Conservation (phyloP, 2,797 vertebrate genomes). For the Cryptoprocta ferox region DNA sequence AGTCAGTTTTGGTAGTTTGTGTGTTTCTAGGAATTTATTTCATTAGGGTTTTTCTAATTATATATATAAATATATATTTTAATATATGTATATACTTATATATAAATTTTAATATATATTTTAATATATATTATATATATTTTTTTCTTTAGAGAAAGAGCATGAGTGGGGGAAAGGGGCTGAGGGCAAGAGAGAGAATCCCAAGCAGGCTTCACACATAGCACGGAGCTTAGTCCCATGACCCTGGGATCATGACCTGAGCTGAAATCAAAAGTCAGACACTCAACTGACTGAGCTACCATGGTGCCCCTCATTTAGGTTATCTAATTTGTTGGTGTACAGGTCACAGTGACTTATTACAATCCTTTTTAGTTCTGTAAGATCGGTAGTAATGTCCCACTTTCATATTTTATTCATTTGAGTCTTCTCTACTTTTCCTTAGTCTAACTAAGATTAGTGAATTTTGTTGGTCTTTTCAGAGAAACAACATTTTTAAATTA, state of each 20-base stretch:
- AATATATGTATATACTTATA: too few species aligned
- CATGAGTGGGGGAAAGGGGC: too few species aligned
- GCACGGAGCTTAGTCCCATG: too few species aligned
- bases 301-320: not conserved
- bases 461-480: not conserved
- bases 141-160: too few species aligned
- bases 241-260: too few species aligned
- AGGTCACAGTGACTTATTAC: not conserved
- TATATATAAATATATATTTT: too few species aligned
- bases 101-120: too few species aligned
- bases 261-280: too few species aligned
- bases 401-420: not conserved
- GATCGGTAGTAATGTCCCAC: not conserved
- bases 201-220: too few species aligned
- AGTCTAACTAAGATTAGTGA: not conserved
- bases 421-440: not conserved
- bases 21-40: not conserved
- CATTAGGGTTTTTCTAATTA: not conserved
- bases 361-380: not conserved
- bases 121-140: too few species aligned
- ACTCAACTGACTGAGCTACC: too few species aligned
- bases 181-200: too few species aligned
- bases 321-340: not conserved
- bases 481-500: not conserved
- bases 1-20: not conserved